Conservation (phyloP, 2,113 vertebrate genomes). For the Calonectris borealis region DNA sequence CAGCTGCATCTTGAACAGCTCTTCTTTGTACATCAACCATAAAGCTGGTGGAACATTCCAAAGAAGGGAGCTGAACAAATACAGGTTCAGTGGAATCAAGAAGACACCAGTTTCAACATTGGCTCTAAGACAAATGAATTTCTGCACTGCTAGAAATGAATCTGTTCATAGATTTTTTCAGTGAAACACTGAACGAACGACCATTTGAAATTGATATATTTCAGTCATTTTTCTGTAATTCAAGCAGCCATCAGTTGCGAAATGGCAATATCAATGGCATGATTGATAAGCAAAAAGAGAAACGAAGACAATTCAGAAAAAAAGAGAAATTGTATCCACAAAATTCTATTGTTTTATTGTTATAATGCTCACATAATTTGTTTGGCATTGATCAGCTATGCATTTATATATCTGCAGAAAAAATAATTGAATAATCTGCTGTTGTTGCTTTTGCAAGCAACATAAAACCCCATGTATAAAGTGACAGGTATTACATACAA, state of each 20-base stretch:
- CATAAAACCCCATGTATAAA: neutral
- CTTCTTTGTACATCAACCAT: slow-evolving; percentile 5
- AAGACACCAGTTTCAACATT: neutral
- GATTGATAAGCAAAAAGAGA: neutral
- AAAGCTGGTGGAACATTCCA: neutral
- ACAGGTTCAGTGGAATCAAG: neutral
- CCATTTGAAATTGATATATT: neutral
- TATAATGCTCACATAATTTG: neutral
- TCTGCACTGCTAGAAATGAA: neutral
- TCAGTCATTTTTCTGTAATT: neutral
- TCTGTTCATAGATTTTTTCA: neutral
- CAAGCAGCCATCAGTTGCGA: neutral
- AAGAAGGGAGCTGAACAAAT: slow-evolving; percentile 1
- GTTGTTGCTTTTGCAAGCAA: neutral
- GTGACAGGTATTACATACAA: neutral
- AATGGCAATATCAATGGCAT: neutral
- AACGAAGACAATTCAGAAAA: neutral
- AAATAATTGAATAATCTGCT: neutral
- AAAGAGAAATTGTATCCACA: neutral
- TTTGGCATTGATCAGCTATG: neutral
- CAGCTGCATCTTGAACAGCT: slow-evolving; percentile 20
- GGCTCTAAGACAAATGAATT: neutral
- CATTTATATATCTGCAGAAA: neutral
- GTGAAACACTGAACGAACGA: neutral
- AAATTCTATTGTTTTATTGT: neutral